These are phyloP conservation scores for Centruroides vittatus DNA, from an alignment of 1,140 invertebrate genomes.

Conservation along the genomic window DNA sequence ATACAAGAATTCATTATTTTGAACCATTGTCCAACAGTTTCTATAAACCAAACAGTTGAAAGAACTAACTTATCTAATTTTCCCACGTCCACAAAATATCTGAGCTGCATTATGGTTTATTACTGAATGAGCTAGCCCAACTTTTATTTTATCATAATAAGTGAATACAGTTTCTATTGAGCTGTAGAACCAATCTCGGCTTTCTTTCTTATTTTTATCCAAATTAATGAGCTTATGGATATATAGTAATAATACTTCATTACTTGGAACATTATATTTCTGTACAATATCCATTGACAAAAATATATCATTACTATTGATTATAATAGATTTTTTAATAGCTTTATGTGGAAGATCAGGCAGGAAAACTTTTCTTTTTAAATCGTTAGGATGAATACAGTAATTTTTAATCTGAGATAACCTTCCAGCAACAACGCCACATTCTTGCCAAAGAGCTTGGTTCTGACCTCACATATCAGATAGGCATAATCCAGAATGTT, in stretches of 20 bases:
- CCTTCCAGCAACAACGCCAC: not conserved
- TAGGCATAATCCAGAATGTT: too few relatives aligned
- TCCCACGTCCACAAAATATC: not conserved
- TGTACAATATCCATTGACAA: not conserved
- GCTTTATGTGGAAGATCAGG: not conserved
- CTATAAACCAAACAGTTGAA: not conserved
- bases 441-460: slow-evolving; percentile 1
- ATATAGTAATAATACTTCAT: not conserved
- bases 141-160: slow-evolving; percentile 1
- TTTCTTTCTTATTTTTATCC: not conserved
- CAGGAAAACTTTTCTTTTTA: not conserved
- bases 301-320: not conserved
- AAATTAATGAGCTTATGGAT: not conserved
- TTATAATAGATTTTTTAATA: slow-evolving; percentile 1
- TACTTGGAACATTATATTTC: not conserved
- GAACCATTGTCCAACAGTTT: not conserved
- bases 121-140: not conserved
- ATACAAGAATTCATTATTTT: too few relatives aligned
- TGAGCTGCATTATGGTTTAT: not conserved
- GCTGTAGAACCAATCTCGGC: not conserved
- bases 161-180: not conserved
- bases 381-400: not conserved
- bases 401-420: not conserved
- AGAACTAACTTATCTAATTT: not conserved
- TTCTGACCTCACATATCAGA: not conserved